Evolutionary conservation across 2,113 vertebrate species (phyloP).

Genomic region (Lepus americanus): DNA sequence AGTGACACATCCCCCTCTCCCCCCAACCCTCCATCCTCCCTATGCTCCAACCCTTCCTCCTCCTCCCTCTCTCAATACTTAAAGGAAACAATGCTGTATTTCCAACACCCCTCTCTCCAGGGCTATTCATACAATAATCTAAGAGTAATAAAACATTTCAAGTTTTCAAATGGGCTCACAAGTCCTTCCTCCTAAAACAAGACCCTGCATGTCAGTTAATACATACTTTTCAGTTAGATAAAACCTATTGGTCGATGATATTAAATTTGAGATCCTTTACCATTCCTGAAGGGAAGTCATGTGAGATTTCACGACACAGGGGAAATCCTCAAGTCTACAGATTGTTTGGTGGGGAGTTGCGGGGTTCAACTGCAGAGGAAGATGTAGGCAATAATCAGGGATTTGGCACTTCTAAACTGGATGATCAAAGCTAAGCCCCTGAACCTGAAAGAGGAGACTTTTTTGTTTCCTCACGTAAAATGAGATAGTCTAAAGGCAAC

Average conservation of each 20-base stretch:
- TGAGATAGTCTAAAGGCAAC: background rate
- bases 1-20: too few relatives aligned
- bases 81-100: background rate
- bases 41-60: too few relatives aligned
- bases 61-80: background rate
- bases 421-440: background rate
- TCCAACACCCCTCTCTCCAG: background rate
- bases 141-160: constrained; percentile 62
- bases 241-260: background rate
- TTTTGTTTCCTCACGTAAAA: constrained; percentile 24
- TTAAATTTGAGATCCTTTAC: constrained; percentile 29
- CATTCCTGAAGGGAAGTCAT: background rate
- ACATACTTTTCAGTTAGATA: constrained; percentile 2
- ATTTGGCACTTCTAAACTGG: background rate
- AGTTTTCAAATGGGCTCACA: background rate
- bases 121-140: constrained; percentile 43
- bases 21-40: too few relatives aligned
- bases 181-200: background rate
- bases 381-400: background rate
- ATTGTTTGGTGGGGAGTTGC: too few relatives aligned
- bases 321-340: background rate
- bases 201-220: background rate
- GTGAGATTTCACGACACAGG: background rate
- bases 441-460: background rate
- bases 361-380: background rate